Conservation (phyloP, 2,888 invertebrate species). For the Vesta saturnalis region DNA sequence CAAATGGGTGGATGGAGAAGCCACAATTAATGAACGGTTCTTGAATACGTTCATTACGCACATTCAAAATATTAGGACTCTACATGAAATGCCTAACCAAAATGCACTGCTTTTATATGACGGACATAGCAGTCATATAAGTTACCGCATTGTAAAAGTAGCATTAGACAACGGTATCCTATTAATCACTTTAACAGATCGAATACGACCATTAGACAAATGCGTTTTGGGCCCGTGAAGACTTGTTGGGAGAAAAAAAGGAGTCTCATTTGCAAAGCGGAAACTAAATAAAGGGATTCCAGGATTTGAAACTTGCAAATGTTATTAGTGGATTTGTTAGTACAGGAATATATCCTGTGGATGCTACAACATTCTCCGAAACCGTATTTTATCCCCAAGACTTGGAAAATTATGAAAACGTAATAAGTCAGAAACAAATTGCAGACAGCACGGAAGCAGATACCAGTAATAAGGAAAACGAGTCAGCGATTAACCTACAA, state of each 20-base stretch:
- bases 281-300: not conserved
- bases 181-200: not conserved
- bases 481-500: too few species aligned
- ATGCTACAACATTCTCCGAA: too few species aligned
- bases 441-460: too few species aligned
- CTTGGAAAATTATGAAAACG: too few species aligned
- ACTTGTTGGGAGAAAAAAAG: not conserved
- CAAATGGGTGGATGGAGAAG: too few species aligned
- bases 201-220: not conserved
- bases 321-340: not conserved
- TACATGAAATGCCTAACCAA: not conserved
- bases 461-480: too few species aligned
- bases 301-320: not conserved
- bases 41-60: not conserved
- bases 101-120: not conserved
- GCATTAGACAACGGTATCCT: not conserved
- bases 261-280: not conserved
- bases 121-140: too few species aligned
- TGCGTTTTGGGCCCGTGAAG: not conserved
- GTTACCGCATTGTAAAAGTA: too few species aligned
- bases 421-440: too few species aligned
- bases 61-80: not conserved
- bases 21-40: not conserved
- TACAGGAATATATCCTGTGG: too few species aligned
- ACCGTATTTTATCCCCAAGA: too few species aligned